Conservation (phyloP, 2,797 vertebrate genomes). For the Chlorospingus semifuscus region DNA sequence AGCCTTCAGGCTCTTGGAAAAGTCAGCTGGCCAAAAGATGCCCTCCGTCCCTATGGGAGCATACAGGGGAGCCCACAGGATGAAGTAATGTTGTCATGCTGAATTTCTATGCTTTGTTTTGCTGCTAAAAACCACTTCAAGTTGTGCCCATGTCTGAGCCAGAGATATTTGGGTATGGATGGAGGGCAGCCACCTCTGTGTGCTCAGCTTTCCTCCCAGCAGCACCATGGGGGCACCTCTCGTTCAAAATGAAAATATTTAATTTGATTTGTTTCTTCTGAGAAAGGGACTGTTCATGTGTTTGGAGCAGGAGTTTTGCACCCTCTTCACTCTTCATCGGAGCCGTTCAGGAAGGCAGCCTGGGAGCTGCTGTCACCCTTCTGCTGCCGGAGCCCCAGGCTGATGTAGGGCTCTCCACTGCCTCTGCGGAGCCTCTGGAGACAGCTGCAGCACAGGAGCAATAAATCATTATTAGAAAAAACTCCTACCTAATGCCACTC, state of each 20-base stretch:
- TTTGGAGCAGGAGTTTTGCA: neutral
- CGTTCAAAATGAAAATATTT: neutral
- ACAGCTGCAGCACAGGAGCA: slow-evolving; percentile 68
- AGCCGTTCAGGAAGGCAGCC: slow-evolving; percentile 82
- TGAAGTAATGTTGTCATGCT: fast-evolving
- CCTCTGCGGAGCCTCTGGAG: slow-evolving; percentile 44
- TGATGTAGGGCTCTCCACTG: slow-evolving; percentile 76
- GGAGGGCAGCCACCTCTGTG: neutral
- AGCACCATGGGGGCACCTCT: neutral
- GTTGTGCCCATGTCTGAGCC: fast-evolving
- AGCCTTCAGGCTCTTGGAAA: neutral
- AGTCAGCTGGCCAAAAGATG: neutral
- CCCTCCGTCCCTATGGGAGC: neutral
- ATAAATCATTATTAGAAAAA: neutral
- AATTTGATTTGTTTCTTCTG: neutral
- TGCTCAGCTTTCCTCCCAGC: neutral
- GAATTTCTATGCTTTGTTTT: neutral
- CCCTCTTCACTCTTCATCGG: slow-evolving; percentile 85
- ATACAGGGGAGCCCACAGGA: fast-evolving
- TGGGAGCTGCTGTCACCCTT: slow-evolving; percentile 65
- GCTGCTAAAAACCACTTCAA: neutral
- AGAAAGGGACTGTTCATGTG: fast-evolving
- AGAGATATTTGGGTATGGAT: fast-evolving
- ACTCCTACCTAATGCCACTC: neutral
- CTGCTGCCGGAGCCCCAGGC: slow-evolving; percentile 76